Evolutionary conservation across 2,797 vertebrate species (phyloP), one percentile per base, ranked within the genome.

Genomic region (Calcarius lapponicus): DNA sequence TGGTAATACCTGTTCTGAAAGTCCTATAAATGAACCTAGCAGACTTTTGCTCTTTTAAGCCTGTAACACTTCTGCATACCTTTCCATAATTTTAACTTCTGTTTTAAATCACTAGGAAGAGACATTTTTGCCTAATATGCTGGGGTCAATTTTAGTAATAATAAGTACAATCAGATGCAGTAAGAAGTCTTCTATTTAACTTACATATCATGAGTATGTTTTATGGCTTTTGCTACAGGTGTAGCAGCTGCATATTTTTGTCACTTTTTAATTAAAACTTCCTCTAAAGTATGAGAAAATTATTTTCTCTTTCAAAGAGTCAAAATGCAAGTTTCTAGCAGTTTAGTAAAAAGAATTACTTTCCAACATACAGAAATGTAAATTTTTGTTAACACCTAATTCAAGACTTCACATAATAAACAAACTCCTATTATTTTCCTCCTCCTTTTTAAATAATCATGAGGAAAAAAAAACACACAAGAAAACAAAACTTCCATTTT

Each of bases 401-500:
- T 87, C 60, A 67, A 78, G 64, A 58, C 34, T 70, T 79, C 26
- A 45, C 12, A 45, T 60, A 83, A 78, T 24, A 84, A 91, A 66
- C 42, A 42, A 78, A 18, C 29, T n/a, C 24, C 9, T 9, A 6
- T 28, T 73, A 42, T 76, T 60, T 70, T 86, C 34, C 48, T 70
- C 25, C 21, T 86, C 20, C n/a, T 84, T 87, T 91, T 61, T 7
- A 69, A 90, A 90, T 26, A 95, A 82, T 25, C 34, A 57, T 5
- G 31, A 80, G 32, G 11, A 1, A 3, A 91, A 1, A 3, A 91
- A 91, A 86, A 67, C 26, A 79, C 2, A 0, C 21, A 72, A 58
- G 40, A 89, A 72, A 64, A 21, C 19, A 73, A 70, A 91, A 66
- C 29, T 90, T 87, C 31, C 74, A 38, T 80, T 91, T 96, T 96